A percentile compares a stretch with the other conserved stretches of the same genome.
These are phyloP conservation scores for Lapara coniferarum DNA, from an alignment of 2,888 invertebrate genomes.

Conservation along the genomic window DNA sequence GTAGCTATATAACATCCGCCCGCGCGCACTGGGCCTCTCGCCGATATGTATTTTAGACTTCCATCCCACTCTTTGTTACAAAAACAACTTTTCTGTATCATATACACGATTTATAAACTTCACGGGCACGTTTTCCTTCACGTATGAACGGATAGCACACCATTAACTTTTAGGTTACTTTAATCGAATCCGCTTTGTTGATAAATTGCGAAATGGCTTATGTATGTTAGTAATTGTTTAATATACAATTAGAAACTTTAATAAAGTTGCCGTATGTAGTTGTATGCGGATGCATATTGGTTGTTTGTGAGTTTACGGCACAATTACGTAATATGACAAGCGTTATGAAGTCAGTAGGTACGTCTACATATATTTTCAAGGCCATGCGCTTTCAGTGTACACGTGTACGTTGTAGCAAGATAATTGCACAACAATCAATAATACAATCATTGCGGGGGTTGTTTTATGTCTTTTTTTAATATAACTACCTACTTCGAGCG, in stretches of 20 bases:
- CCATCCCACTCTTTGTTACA: conserved; percentile 70
- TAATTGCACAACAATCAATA: conserved; percentile 48
- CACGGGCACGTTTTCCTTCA: conserved; percentile 61
- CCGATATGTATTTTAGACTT: conserved; percentile 74
- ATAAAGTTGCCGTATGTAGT: conserved; percentile 59
- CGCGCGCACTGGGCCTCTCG: conserved; percentile 75
- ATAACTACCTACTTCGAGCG: conserved; percentile 11
- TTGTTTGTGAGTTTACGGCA: conserved; percentile 62
- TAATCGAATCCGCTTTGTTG: conserved; percentile 48
- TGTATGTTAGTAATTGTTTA: conserved; percentile 46
- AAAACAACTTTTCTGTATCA: conserved; percentile 76
- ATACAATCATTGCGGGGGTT: conserved; percentile 38
- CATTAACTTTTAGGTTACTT: conserved; percentile 68
- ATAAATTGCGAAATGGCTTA: conserved; percentile 40
- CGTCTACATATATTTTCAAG: conserved; percentile 62
- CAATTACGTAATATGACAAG: conserved; percentile 70
- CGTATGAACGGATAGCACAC: conserved; percentile 42
- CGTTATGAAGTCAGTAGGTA: conserved; percentile 54
- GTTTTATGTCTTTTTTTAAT: conserved; percentile 31
- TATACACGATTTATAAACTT: conserved; percentile 56
- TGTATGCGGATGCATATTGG: conserved; percentile 55
- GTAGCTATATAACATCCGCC: conserved; percentile 82
- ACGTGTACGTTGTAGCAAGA: conserved; percentile 49
- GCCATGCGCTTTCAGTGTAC: conserved; percentile 66
- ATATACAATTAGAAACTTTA: conserved; percentile 52